Base-by-base conservation (phyloP, 1,140 invertebrate genomes). In the Drosophila kanapiae region DNA sequence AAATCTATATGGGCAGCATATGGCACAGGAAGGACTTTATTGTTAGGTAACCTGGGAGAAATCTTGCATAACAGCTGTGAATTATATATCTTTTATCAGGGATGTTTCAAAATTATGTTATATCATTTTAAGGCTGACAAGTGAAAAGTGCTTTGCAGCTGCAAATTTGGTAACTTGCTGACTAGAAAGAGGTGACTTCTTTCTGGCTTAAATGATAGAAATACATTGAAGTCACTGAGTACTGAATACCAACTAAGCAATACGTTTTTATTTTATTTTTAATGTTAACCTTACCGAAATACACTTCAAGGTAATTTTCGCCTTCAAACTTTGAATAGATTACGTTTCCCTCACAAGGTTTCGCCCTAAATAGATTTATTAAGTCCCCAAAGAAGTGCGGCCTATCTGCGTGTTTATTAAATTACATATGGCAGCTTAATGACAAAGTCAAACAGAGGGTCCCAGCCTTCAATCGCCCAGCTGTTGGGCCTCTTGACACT, bases 371-470 rank as follows among this genome's bases (percentile, higher is more conserved):
- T 70, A 70, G 63, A 70, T 70, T 68, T 70, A 56, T 56, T 23
- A 56, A 10, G 13, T 23, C 63, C 14, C 29, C 13, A 2, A 10
- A 31, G 45, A 8, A 37, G 11, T 11, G 9, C 4, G 6, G 2
- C 14, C 16, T 16, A 2, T 9, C n/a, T 16, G 10, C n/a, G 37
- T 53, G 67, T 45, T 70, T 51, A 70, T 53, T 68, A 42, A 68
- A 42, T 53, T 43, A 68, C 67, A 68, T 53, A 70, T 70, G 67
- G 47, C 67, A 54, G 62, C 67, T 23, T 70, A 54, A 68, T 49
- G 47, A 70, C 13, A 43, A 67, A 37, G 62, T 33, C 62, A 70
- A 68, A 70, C 67, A 54, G 38, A 65, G 23, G 23, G 33, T 8
- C 33, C 18, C 38, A n/a, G 45, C 23, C 48, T 48, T 37, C 29